These are phyloP conservation scores for Drosophila koepferae DNA, from an alignment of 2,888 invertebrate species.

Conservation along the genomic window DNA sequence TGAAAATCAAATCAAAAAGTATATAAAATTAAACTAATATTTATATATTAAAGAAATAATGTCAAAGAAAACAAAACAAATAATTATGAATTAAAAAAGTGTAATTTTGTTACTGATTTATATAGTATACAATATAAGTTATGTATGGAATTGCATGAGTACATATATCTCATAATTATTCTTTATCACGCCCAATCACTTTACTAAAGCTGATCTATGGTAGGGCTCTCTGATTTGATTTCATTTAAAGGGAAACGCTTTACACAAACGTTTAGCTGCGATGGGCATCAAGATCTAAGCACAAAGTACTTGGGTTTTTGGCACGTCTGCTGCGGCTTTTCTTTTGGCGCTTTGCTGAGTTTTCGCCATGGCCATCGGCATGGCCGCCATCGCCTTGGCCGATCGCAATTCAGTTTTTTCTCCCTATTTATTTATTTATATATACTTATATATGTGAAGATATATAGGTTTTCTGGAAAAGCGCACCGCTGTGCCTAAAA, in stretches of 20 bases:
- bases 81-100: too few relatives aligned
- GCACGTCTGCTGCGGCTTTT: conserved; percentile 38
- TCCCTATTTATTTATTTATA: conserved; percentile 32
- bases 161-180: too few relatives aligned
- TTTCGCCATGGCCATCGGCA: conserved; percentile 34
- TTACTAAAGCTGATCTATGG: background rate
- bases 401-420: conserved; percentile 36
- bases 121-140: too few relatives aligned
- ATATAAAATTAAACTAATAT: too few relatives aligned
- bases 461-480: conserved; percentile 65
- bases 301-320: conserved; percentile 23
- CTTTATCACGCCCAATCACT: background rate
- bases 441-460: conserved; percentile 12
- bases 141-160: too few relatives aligned
- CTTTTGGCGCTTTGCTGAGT: conserved; percentile 44
- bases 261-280: conserved; percentile 5
- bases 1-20: too few relatives aligned
- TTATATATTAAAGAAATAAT: too few relatives aligned
- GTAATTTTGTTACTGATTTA: too few relatives aligned
- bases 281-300: conserved; percentile 31
- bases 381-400: conserved; percentile 18
- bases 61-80: too few relatives aligned
- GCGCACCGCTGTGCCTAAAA: conserved; percentile 78
- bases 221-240: background rate
- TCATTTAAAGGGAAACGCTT: background rate